Percentiles rank a stretch among this genome's conserved stretches.
Conservation (phyloP, 2,113 vertebrate species). For the Etheostoma cragini region DNA sequence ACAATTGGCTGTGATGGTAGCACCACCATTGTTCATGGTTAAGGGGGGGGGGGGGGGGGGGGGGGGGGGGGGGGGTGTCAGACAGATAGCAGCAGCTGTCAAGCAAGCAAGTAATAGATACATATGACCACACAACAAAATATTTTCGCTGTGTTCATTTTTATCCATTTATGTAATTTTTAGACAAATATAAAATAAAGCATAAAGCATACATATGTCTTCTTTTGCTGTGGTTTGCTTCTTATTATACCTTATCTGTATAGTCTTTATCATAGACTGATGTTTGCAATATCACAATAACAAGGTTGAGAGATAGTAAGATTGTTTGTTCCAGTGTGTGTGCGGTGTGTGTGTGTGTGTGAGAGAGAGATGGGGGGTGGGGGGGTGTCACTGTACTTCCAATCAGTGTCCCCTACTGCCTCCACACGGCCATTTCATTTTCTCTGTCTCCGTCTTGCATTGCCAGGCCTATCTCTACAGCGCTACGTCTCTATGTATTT, state of each 20-base stretch:
- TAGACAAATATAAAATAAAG: background rate
- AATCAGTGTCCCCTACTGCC: constrained; percentile 41
- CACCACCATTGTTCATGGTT: constrained; percentile 77
- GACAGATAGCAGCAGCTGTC: constrained; percentile 45
- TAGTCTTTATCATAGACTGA: background rate
- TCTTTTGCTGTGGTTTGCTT: background rate
- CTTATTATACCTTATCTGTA: background rate
- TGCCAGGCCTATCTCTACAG: too few relatives aligned
- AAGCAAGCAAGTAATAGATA: background rate
- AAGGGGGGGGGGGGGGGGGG: constrained; percentile 65
- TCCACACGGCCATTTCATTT: constrained; percentile 36
- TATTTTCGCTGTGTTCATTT: background rate
- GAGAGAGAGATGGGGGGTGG: background rate
- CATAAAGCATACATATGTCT: background rate
- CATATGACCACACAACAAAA: background rate
- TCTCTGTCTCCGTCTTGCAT: background rate
- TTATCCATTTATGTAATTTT: background rate
- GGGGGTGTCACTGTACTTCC: background rate
- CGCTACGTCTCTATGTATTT: background rate
- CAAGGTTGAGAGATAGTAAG: too few relatives aligned
- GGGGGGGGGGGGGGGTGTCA: constrained; percentile 65
- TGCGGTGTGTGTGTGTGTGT: background rate
- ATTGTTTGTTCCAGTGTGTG: too few relatives aligned
- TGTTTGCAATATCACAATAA: background rate
- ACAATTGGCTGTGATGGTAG: constrained; percentile 81